Base-by-base conservation (phyloP, 1,140 invertebrate species). In the Hycleus cichorii region DNA sequence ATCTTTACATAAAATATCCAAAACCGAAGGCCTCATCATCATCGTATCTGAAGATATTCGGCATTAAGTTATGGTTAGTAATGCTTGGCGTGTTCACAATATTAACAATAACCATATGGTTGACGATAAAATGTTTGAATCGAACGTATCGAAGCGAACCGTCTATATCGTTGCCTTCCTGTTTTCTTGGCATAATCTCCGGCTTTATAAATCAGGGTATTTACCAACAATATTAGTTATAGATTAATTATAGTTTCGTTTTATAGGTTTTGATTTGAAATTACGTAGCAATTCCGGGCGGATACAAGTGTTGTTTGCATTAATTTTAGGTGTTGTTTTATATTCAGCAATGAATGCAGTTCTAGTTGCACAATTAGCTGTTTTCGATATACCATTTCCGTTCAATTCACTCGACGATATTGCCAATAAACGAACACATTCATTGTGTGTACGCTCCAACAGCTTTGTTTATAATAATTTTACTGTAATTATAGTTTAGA, bases 401-500 rank as follows among this genome's bases (percentile, higher is more conserved):
- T 65, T 71, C 49, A 53, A 46, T 32, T 52, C 57, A 6, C 24
- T 72, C 2, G 45, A 63, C 8, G 68, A 71, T 8, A 51, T 72
- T 11, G 25, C 39, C 2, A 39, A 49, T 1, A 63, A 61, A 44
- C 53, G 46, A 25, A 64, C 55, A 24, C 59, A 67, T 47, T 64
- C 64, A 18, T 48, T 72, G 11, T 72, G 70, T 54, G 6, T 72
- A 11, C 62, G 70, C 24, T 68, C 59, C 18, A 64, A 64, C 12
- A 69, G 69, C n/a, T 71, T 71, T 44, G 69, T 72, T 10, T 71
- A 68, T 48, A 68, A 71, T 49, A 64, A 64, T 60, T 70, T 71
- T 42, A 60, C 67, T 39, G 69, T 71, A 62, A 60, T 60, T 57
- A 7, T 8, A 24, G 3, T 46, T 49, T 39, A 39, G n/a, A 10